A percentile compares a stretch with the other conserved stretches of the same genome.
Evolutionary conservation across 2,113 vertebrate genomes (phyloP).

Genomic region (Carassius gibelio): DNA sequence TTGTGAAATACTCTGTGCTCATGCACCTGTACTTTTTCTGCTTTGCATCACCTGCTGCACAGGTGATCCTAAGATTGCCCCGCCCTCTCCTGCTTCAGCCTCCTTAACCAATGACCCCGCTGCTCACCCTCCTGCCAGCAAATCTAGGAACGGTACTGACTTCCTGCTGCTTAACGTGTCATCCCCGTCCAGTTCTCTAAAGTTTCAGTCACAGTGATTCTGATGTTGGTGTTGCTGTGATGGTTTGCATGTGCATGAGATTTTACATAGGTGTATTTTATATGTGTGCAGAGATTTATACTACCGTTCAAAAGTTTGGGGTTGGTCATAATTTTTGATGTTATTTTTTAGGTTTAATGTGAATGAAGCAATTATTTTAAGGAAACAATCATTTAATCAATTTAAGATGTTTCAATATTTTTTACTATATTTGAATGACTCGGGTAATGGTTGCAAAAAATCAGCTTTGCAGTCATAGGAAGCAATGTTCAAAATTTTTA

Average conservation of each 20-base stretch:
- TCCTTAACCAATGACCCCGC: conserved; percentile 71
- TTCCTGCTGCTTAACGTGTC: conserved; percentile 62
- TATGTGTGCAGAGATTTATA: not conserved
- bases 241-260: conserved; percentile 33
- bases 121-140: conserved; percentile 67
- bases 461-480: too few species aligned
- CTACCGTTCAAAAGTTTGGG: not conserved
- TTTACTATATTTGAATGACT: too few species aligned
- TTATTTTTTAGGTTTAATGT: not conserved
- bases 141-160: conserved; percentile 73
- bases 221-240: conserved; percentile 27
- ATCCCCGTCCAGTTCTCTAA: conserved; percentile 2
- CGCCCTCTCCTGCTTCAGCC: conserved; percentile 66
- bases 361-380: not conserved
- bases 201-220: conserved; percentile 1
- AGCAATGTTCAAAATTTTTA: too few species aligned
- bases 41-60: conserved; percentile 71
- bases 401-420: not conserved
- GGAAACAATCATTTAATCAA: too few species aligned
- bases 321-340: not conserved
- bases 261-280: conserved; percentile 21
- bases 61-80: conserved; percentile 74
- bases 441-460: too few species aligned
- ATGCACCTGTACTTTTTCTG: conserved; percentile 71
- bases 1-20: conserved; percentile 21